Base-by-base conservation (phyloP, 2,113 vertebrate genomes). In the Falco punctatus region DNA sequence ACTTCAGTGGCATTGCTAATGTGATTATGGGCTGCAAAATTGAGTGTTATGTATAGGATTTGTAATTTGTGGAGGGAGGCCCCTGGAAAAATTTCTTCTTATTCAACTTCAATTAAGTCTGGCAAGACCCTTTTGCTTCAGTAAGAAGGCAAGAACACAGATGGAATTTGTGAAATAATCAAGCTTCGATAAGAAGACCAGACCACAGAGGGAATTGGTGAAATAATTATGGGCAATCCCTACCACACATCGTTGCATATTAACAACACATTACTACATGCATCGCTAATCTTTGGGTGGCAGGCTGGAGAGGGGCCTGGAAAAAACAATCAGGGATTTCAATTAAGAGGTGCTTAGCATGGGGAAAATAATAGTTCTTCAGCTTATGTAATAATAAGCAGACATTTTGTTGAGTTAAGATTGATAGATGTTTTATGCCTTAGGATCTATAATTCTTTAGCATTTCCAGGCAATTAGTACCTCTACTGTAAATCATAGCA, bases 21-120 rank as follows among this genome's bases (percentile, higher is more conserved):
- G 92, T 78, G 94, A 92, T 97, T 97, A 95, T 86, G 83, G 81
- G 78, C 81, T 95, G 71, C 84, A 88, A 86, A 95, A 90, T 4
- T 71, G 58, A 82, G 28, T 75, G 74, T 82, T 82, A 46, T 90
- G 42, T 83, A 55, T 89, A 55, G 52, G 74, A 92, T 64, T 58
- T 95, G 46, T 44, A 86, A 80, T 90, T 87, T 89, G 81, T 66
- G 46, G 73, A 95, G 15, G 32, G 26, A 74, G 46, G 18, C 15
- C 32, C 27, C 59, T 73, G 58, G 57, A 94, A 92, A 92, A 73
- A 27, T 40, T 66, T 91, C n/a, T 58, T 91, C 78, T 62, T 91
- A 62, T 79, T 91, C 80, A 80, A 70, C 61, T 94, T 87, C 58
- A 89, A 22, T 88, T 91, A 86, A 66, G 16, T 71, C 59, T 96